Evolutionary conservation across 2,113 vertebrate species (phyloP).

Genomic region (Gymnobelideus leadbeateri): DNA sequence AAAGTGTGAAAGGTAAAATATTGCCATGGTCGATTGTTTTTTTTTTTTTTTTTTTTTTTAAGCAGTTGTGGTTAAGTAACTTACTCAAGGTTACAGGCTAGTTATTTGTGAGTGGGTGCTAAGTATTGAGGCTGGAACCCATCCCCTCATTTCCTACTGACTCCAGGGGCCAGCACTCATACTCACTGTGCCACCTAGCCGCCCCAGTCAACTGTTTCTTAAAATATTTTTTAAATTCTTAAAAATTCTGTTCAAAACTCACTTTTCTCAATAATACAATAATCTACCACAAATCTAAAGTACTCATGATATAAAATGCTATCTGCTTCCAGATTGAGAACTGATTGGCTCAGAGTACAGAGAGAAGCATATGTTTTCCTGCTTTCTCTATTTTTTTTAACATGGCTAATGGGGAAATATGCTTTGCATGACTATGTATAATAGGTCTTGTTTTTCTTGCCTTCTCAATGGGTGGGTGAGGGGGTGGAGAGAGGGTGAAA

Average conservation of each 20-base stretch:
- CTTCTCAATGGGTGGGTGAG: neutral
- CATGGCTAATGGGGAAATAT: neutral
- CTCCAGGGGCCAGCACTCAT: no score
- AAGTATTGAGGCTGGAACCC: no score
- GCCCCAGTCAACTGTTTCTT: neutral
- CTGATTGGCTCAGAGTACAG: neutral
- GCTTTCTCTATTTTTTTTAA: neutral
- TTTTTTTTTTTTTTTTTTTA: no score
- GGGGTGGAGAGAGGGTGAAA: neutral
- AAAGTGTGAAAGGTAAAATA: constrained; percentile 51
- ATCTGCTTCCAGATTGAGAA: neutral
- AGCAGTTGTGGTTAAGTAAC: no score
- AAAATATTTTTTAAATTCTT: constrained; percentile 36
- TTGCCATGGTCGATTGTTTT: no score
- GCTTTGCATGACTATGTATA: neutral
- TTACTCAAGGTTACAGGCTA: no score
- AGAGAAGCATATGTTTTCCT: neutral
- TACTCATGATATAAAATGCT: neutral
- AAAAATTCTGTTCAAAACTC: constrained; percentile 6
- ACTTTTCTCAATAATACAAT: neutral
- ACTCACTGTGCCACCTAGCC: no score
- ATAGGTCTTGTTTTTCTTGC: neutral
- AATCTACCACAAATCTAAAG: neutral
- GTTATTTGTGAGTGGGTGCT: no score
- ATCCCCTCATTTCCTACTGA: no score